Evolutionary conservation across 1,140 invertebrate species (phyloP).

Genomic region (Protaetia brevitarsis): DNA sequence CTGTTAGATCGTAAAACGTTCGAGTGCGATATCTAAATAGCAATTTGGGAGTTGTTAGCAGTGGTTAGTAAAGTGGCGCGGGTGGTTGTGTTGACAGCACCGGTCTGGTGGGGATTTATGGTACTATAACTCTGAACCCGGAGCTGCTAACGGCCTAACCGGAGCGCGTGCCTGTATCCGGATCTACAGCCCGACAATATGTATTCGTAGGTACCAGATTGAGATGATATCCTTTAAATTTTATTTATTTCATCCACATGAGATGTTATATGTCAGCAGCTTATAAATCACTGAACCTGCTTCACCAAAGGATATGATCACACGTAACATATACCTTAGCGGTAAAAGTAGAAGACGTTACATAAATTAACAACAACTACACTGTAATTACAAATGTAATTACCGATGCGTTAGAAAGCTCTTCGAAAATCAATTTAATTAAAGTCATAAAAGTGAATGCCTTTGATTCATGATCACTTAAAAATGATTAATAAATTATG

Average conservation of each 20-base stretch:
- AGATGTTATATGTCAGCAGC: slow-evolving; percentile 13
- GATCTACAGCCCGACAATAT: slow-evolving; percentile 25
- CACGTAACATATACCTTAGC: too few species aligned
- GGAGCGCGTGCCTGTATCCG: slow-evolving; percentile 41
- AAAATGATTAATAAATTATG: too few species aligned
- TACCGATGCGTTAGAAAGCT: too few species aligned
- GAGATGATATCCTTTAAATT: slow-evolving; percentile 23
- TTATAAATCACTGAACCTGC: slow-evolving; percentile 18
- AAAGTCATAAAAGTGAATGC: too few species aligned
- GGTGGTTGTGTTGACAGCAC: slow-evolving; percentile 40
- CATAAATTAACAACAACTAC: too few species aligned
- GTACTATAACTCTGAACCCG: slow-evolving; percentile 37
- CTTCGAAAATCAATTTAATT: too few species aligned
- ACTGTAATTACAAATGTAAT: too few species aligned
- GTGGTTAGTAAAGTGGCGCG: slow-evolving; percentile 45
- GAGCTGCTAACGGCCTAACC: slow-evolving; percentile 26
- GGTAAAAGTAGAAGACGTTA: too few species aligned
- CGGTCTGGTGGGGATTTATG: slow-evolving; percentile 40
- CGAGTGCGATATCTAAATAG: slow-evolving; percentile 40
- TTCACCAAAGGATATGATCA: too few species aligned
- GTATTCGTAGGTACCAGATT: slow-evolving; percentile 21
- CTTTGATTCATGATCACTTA: too few species aligned
- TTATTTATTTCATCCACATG: slow-evolving; percentile 18
- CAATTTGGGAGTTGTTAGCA: slow-evolving; percentile 48
- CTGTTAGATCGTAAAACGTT: slow-evolving; percentile 10